These are phyloP conservation scores for Zaprionus tsacasi DNA, from an alignment of 1,140 invertebrate genomes.

Conservation along the genomic window DNA sequence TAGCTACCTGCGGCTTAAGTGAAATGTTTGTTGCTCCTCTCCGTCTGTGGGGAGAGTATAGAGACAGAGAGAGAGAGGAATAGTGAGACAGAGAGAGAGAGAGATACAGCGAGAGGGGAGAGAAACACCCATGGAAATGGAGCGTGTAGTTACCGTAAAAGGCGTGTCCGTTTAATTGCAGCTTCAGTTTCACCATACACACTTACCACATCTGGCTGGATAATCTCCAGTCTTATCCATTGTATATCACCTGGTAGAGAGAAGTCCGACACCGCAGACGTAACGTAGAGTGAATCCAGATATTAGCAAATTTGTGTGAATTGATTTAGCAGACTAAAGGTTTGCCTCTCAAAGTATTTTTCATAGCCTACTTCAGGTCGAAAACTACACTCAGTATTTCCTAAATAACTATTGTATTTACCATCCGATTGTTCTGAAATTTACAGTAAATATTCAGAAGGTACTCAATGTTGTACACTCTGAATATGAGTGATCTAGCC, in stretches of 20 bases:
- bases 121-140: not conserved
- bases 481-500: too few species aligned
- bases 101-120: not conserved
- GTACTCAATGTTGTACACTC: too few species aligned
- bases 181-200: constrained; percentile 25
- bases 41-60: not conserved
- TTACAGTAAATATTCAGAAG: too few species aligned
- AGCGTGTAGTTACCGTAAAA: not conserved
- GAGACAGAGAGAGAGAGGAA: not conserved
- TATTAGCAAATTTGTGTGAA: too few species aligned
- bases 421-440: too few species aligned
- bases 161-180: constrained; percentile 68
- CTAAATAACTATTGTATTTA: too few species aligned
- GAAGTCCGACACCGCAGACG: not conserved
- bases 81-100: not conserved
- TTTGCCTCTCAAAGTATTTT: too few species aligned
- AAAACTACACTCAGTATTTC: too few species aligned
- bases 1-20: constrained; percentile 74
- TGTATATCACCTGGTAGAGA: too few species aligned
- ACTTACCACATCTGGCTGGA: not conserved
- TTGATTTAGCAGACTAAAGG: too few species aligned
- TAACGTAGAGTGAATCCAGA: not conserved
- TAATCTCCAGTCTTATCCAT: constrained; percentile 4
- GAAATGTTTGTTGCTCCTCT: constrained; percentile 56
- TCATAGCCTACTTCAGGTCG: too few species aligned